Base-by-base conservation (phyloP, 2,888 invertebrate genomes). In the Ischnura elegans region DNA sequence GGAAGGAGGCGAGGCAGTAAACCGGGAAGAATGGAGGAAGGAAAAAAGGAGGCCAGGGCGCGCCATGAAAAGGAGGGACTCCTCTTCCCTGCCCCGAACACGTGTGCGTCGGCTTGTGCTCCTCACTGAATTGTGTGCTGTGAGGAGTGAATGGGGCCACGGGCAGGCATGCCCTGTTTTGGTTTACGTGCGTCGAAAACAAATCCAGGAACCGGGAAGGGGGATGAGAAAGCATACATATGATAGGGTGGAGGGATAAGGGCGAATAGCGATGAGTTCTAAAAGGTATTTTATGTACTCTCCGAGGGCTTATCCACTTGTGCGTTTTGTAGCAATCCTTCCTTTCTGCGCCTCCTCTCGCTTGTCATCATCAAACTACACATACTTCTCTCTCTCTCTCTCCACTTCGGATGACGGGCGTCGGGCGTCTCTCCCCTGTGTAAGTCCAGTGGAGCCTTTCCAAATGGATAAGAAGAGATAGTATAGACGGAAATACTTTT, bases 121-220 rank as follows among this genome's bases (percentile, higher is more conserved):
- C 51, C 19, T 51, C 16, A 36, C 13, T 8, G 76, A 13, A 36
- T 76, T 16, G 76, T 76, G 36, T 16, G 36, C 36, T 29, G n/a
- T n/a, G 76, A 76, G 13, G 51, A 13, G 29, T 76, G 36, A 86
- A 86, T 86, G n/a, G 86, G 46, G 86, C 3, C n/a, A n/a, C 3
- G 4, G 86, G 46, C 46, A n/a, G 86, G 86, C 46, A 76, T 29
- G 45, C 25, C 21, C 16, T 86, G 43, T 45, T 45, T 43, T 2
- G 86, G 25, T 45, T 86, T 86, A 86, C 86, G 86, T 86, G 45
- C 45, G 36, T 25, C 25, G 86, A 46, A 86, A 46, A 46, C 43
- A 46, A 86, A 86, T 43, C 21, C 43, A 13, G 86, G 86, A 43
- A 36, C 76, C 76, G 29, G 19, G 55, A 25, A 25, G 36, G 36